Evolutionary conservation across 2,113 vertebrate species (phyloP).

Genomic region (Hippocampus guttulatus): DNA sequence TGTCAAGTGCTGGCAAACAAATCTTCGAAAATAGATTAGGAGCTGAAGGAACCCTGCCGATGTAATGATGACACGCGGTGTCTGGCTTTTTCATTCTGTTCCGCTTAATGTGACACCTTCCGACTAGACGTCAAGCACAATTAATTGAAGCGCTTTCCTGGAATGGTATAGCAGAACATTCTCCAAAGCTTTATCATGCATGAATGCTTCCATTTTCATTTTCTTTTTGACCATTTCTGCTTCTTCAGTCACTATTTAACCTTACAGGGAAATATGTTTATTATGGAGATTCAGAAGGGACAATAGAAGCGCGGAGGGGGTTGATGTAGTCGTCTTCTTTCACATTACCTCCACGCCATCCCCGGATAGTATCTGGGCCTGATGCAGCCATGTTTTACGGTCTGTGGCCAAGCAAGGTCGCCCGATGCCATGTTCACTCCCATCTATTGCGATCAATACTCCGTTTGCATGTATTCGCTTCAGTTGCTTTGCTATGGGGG

Average conservation of each 20-base stretch:
- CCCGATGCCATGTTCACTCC: slow-evolving; percentile 22
- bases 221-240: neutral
- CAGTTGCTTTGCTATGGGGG: slow-evolving; percentile 15
- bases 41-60: slow-evolving; percentile 58
- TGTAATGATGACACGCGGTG: slow-evolving; percentile 54
- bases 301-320: neutral
- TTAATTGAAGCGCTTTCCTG: slow-evolving; percentile 51
- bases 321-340: neutral
- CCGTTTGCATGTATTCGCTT: slow-evolving; percentile 28
- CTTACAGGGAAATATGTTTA: neutral
- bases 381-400: slow-evolving; percentile 35
- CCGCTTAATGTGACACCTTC: slow-evolving; percentile 52
- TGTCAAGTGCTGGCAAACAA: slow-evolving; percentile 52
- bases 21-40: slow-evolving; percentile 64
- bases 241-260: neutral
- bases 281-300: neutral
- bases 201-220: neutral
- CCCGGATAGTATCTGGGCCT: slow-evolving; percentile 1
- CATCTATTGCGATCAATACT: slow-evolving; percentile 36
- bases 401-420: slow-evolving; percentile 22
- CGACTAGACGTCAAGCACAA: slow-evolving; percentile 54
- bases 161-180: neutral
- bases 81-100: slow-evolving; percentile 63
- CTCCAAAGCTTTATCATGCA: neutral
- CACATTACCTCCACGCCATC: neutral